Percentiles rank a stretch among this genome's conserved stretches.
Evolutionary conservation across 2,888 invertebrate species (phyloP).

Genomic region (Chrysolina oricalcia): DNA sequence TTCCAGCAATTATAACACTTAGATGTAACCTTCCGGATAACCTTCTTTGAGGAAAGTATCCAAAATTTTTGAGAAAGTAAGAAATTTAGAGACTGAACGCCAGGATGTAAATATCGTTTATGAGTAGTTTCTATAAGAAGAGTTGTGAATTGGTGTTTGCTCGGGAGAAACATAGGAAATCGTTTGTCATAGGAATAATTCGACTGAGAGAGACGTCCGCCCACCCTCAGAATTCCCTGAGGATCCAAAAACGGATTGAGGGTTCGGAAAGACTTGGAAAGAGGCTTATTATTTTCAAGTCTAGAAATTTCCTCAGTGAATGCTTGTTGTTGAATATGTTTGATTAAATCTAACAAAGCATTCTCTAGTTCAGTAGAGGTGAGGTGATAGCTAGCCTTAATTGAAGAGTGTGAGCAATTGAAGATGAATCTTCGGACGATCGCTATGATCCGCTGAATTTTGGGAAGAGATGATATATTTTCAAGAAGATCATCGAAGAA

Average conservation of each 20-base stretch:
- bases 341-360: not conserved
- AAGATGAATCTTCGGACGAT: not conserved
- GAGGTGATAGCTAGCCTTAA: not conserved
- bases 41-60: conserved; percentile 21
- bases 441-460: not conserved
- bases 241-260: not conserved
- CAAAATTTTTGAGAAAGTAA: not conserved
- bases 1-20: conserved; percentile 45
- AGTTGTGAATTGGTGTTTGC: not conserved
- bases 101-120: conserved; percentile 2
- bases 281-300: not conserved
- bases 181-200: not conserved
- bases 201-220: not conserved
- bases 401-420: not conserved
- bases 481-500: not conserved
- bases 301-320: not conserved
- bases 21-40: conserved; percentile 35
- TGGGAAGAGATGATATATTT: not conserved
- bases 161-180: conserved; percentile 1
- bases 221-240: not conserved
- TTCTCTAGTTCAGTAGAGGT: not conserved
- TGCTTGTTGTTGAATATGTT: not conserved
- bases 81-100: not conserved
- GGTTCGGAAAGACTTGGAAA: not conserved
- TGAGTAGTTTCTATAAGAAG: conserved; percentile 9